Evolutionary conservation across 2,888 invertebrate genomes (phyloP).

Genomic region (Lycaena phlaeas): DNA sequence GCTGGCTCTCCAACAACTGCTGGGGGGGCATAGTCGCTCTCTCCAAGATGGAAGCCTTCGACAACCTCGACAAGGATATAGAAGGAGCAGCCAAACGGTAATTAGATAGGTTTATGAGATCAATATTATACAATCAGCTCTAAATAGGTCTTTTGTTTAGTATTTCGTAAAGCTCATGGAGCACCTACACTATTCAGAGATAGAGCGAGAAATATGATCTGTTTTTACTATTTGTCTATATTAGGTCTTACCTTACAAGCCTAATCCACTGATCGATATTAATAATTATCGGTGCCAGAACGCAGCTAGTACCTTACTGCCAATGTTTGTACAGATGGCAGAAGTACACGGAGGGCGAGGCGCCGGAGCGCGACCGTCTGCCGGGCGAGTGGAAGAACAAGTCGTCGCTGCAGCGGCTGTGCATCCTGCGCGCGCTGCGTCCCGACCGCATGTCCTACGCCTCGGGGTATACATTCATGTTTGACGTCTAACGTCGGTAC

Average conservation of each 20-base stretch:
- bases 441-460: constrained; percentile 97
- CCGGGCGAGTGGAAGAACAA: constrained; percentile 98
- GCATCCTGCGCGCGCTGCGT: constrained; percentile 92
- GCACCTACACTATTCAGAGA: too few relatives aligned
- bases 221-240: too few relatives aligned
- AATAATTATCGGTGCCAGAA: too few relatives aligned
- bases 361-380: constrained; percentile 93
- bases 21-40: constrained; percentile 90
- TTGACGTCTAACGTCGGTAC: too few relatives aligned
- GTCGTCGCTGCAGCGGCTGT: constrained; percentile 85
- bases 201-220: too few relatives aligned
- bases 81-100: constrained; percentile 88
- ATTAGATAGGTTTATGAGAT: too few relatives aligned
- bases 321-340: constrained; percentile 88
- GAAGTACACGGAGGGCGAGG: constrained; percentile 92
- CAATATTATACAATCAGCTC: too few relatives aligned
- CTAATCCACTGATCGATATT: too few relatives aligned
- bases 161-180: too few relatives aligned
- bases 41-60: constrained; percentile 83
- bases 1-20: constrained; percentile 83
- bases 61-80: constrained; percentile 90
- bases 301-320: too few relatives aligned
- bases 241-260: too few relatives aligned
- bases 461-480: constrained; percentile 67
- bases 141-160: too few relatives aligned